Conservation (phyloP, 1,140 invertebrate genomes). For the Drosophila ananassae region DNA sequence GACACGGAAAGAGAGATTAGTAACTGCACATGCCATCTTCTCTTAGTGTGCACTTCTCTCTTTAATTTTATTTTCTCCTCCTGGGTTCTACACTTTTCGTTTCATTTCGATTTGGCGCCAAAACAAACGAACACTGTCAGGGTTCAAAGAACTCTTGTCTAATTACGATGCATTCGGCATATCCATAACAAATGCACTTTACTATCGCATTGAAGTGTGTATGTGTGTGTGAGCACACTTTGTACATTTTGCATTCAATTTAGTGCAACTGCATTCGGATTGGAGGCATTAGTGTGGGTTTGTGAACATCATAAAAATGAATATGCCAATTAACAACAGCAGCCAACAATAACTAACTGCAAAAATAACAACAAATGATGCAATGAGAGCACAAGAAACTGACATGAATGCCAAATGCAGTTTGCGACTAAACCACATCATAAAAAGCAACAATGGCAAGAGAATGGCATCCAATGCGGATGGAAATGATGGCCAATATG, state of each 20-base stretch:
- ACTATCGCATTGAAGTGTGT: constrained; percentile 8
- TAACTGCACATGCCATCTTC: constrained; percentile 39
- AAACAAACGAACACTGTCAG: constrained; percentile 69
- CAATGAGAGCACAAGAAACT: constrained; percentile 47
- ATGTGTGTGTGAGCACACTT: not conserved
- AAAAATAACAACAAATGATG: constrained; percentile 18
- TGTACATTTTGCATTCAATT: constrained; percentile 56
- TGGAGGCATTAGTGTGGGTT: constrained; percentile 44
- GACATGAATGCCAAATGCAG: constrained; percentile 58
- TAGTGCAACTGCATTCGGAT: constrained; percentile 73
- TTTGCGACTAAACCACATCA: constrained; percentile 47
- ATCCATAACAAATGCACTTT: constrained; percentile 62
- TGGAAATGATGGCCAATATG: constrained; percentile 38
- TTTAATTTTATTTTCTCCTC: constrained; percentile 25
- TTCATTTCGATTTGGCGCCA: constrained; percentile 73
- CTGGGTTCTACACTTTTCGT: constrained; percentile 46
- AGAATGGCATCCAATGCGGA: constrained; percentile 40
- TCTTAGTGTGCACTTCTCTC: constrained; percentile 13
- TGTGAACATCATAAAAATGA: constrained; percentile 47
- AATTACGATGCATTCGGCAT: constrained; percentile 61
- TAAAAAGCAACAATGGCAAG: constrained; percentile 49
- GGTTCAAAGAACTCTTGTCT: constrained; percentile 78
- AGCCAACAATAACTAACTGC: constrained; percentile 22
- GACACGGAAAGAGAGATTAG: not conserved
- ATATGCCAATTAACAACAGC: constrained; percentile 65